Conservation (phyloP, 2,113 vertebrate species). For the Epinephelus cyanopodus region DNA sequence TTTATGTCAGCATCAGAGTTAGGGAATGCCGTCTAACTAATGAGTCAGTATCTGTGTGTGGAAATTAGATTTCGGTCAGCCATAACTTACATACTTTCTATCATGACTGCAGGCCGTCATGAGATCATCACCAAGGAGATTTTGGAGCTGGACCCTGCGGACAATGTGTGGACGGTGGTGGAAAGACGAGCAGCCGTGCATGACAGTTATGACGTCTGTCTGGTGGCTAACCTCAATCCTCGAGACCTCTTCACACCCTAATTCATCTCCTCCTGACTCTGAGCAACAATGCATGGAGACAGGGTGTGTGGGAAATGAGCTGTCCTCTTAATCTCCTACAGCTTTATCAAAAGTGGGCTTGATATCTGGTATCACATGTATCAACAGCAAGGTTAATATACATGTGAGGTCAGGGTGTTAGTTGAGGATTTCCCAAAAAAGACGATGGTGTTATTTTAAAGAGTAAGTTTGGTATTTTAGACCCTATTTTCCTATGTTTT, state of each 20-base stretch:
- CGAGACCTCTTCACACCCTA: conserved; percentile 88
- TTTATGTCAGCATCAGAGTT: background rate
- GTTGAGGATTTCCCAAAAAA: background rate
- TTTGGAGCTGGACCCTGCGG: conserved; percentile 89
- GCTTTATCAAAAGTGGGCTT: conserved; percentile 4
- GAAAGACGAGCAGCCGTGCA: conserved; percentile 90
- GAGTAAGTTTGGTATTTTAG: too few relatives aligned
- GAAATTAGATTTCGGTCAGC: conserved; percentile 39
- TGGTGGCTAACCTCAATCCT: conserved; percentile 92
- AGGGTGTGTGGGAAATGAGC: background rate
- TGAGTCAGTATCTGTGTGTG: background rate
- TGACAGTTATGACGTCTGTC: conserved; percentile 91
- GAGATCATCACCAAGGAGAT: conserved; percentile 95
- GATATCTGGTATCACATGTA: background rate
- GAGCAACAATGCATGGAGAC: conserved; percentile 27
- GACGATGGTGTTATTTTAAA: background rate
- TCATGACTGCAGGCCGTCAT: conserved; percentile 87
- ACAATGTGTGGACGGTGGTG: conserved; percentile 91
- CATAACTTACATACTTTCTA: conserved; percentile 19
- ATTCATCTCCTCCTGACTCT: conserved; percentile 78
- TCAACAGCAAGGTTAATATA: background rate
- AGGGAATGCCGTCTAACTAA: conserved; percentile 10
- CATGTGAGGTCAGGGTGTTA: background rate
- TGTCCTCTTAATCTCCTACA: background rate
- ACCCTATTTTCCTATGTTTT: too few relatives aligned